Base-by-base conservation (phyloP, 64 coral and sea anemone genomes). In the Acropora yongei region DNA sequence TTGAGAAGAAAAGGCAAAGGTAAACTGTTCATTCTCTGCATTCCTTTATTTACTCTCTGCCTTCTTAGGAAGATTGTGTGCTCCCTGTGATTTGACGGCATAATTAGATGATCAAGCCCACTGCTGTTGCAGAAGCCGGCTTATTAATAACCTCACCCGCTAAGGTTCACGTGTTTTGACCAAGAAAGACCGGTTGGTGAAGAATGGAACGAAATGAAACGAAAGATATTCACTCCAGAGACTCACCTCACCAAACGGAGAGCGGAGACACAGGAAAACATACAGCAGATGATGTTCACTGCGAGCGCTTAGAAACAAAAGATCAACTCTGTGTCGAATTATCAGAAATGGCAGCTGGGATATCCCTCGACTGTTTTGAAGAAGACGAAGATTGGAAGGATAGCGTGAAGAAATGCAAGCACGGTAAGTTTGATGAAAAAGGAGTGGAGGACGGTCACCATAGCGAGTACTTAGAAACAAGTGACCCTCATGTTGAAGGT, bases 311-410 rank as follows among this genome's bases (percentile, higher is more conserved):
- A 69, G 67, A 69, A 69, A 69, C 67, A 69, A 69, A 69, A 20
- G 67, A 69, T 69, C 67, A 69, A 69, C 67, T 69, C 67, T 69
- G 67, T 69, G 67, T 69, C 67, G 67, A 69, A 69, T 69, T 69
- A 69, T 69, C 67, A 69, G 67, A 69, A 69, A 69, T 69, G 67
- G 67, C 67, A 18, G 67, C 19, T 69, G 67, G 67, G 67, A 69
- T 69, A 69, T 69, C 67, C 67, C 19, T 69, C 67, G 67, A 69
- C 67, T 77, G 75, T 45, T 45, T 77, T 12, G 75, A 44, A 77
- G 76, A 78, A 49, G 77, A 79, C 11, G 77, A 79, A 79, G 77
- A 14, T 14, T 79, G 77, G 77, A 46, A 79, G 18, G 77, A 79
- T 55, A 79, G 77, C 41, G 48, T 79, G 10, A 79, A 51, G 77